A percentile compares a stretch with the other conserved stretches of the same genome.
Conservation (phyloP, 1,140 invertebrate species). For the Pogonognathellus flavescens region DNA sequence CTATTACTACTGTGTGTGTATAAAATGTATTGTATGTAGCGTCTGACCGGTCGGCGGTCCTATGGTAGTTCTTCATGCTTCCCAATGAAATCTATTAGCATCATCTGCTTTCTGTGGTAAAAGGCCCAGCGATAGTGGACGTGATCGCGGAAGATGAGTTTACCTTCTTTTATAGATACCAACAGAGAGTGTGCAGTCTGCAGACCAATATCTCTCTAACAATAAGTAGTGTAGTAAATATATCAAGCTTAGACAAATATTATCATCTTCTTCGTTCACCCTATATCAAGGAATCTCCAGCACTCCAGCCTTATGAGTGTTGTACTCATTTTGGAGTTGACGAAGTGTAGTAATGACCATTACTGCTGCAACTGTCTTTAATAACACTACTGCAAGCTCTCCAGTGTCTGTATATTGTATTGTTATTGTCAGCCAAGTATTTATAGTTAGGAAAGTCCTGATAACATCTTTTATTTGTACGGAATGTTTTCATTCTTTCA, state of each 20-base stretch:
- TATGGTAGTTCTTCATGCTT: not conserved
- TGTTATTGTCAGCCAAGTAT: too few species aligned
- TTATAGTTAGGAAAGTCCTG: too few species aligned
- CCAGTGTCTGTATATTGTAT: too few species aligned
- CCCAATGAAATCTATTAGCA: conserved; percentile 1
- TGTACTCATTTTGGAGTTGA: not conserved
- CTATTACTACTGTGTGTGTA: too few species aligned
- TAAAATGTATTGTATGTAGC: too few species aligned
- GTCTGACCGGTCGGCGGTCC: not conserved
- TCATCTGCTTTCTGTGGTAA: not conserved
- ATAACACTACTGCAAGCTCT: not conserved
- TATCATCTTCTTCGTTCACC: too few species aligned
- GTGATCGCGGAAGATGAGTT: conserved; percentile 29
- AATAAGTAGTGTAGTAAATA: too few species aligned
- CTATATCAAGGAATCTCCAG: too few species aligned
- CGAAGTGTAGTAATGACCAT: conserved; percentile 21
- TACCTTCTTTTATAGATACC: not conserved
- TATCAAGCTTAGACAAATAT: too few species aligned
- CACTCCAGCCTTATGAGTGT: not conserved
- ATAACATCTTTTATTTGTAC: too few species aligned
- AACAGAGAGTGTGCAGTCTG: conserved; percentile 1
- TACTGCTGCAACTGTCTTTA: not conserved
- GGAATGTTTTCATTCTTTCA: too few species aligned
- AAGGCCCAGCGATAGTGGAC: conserved; percentile 20
- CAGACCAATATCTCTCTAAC: not conserved